Evolutionary conservation across 2,888 invertebrate genomes (phyloP), one percentile per base, ranked within the genome.

Genomic region (Hypselothyrea guttata): DNA sequence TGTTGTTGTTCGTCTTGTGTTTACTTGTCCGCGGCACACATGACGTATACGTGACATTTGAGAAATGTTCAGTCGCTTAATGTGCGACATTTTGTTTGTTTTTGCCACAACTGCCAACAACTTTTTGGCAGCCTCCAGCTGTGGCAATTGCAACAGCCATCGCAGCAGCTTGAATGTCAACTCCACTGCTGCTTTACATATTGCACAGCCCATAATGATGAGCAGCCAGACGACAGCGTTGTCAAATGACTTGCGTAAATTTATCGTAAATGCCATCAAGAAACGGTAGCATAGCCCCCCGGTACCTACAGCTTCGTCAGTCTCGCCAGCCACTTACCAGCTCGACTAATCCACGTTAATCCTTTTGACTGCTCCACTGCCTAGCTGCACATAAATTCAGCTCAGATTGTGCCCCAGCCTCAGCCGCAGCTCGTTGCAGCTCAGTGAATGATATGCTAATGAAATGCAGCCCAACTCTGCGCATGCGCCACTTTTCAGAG

Each of bases 191-290:
- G 55, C 33, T 73, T 82, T 75, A 77, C 81, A 76, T 77, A 76
- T 74, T 65, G 54, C 54, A 58, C 66, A 71, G 13, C 46, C 51
- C 63, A 75, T 81, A 78, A 82, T 84, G 82, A 84, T 76, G 82
- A 64, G 71, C 81, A 66, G 56, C 58, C 46, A 27, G 45, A 53
- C 28, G 37, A 11, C 55, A 57, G 45, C 81, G 75, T 75, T 82
- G 86, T 84, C 86, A 85, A 86, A 85, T 86, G 86, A 86, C 76
- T 87, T 86, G 85, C 79, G 84, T 86, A 86, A 87, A 86, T 87
- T 87, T 88, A 88, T 88, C 86, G 88, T 78, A 86, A 87, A 86
- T 86, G 82, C 79, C 85, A 87, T 88, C 88, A 86, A 75, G 71
- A 52, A 83, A 74, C 70, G 58, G 54, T 53, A 70, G 77, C 48